phyloP scores from a whole-genome alignment of 2,113 vertebrate species.

The Cyprinodon tularosa region DNA sequence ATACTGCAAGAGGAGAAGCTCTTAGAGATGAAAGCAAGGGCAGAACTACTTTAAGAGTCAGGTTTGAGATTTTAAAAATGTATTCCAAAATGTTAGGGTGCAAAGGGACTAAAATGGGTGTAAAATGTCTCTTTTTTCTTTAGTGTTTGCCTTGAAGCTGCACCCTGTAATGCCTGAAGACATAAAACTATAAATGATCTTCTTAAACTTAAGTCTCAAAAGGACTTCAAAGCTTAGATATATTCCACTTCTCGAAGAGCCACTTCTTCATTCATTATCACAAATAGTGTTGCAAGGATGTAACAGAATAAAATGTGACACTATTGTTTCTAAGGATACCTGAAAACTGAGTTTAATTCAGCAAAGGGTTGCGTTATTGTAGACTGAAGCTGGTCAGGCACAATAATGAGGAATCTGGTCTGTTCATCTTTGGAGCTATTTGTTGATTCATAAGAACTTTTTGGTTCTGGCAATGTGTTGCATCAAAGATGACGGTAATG shows the following conservation, averaged over 20 bases:
- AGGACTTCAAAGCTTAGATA: neutral
- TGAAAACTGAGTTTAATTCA: too few species aligned
- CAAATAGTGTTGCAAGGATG: neutral
- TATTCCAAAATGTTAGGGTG: neutral
- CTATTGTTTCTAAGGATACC: too few species aligned
- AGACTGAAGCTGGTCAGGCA: too few species aligned
- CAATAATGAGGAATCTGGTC: too few species aligned
- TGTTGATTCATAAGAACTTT: too few species aligned
- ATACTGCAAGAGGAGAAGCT: neutral
- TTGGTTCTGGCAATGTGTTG: neutral
- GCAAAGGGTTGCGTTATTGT: too few species aligned
- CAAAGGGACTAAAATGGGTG: neutral
- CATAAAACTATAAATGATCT: neutral
- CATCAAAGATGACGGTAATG: neutral
- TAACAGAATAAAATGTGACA: neutral
- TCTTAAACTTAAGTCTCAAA: neutral
- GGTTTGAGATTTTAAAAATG: neutral
- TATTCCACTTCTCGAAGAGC: neutral
- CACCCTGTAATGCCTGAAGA: neutral
- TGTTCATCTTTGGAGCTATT: too few species aligned
- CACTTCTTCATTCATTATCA: neutral
- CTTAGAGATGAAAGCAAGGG: neutral
- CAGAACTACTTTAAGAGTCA: neutral
- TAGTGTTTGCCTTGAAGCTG: neutral
- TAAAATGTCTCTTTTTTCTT: neutral